Evolutionary conservation across 2,113 vertebrate genomes (phyloP), one percentile per base, ranked within the genome.

Genomic region (Tachycineta bicolor): DNA sequence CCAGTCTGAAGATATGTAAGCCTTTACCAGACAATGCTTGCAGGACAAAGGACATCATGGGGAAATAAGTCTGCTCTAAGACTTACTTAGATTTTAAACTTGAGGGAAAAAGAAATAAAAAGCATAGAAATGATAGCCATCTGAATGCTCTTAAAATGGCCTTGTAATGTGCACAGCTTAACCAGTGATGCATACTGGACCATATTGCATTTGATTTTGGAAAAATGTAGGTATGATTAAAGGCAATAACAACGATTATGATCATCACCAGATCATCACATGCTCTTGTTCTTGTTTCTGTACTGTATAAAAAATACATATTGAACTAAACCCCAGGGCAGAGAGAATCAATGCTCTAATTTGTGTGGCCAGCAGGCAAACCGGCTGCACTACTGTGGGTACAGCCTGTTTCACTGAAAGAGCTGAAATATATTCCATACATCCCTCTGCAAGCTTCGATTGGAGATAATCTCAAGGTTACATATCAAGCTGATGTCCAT

Each of bases 191-290:
- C 6, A 65, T 23, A 65, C 9, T 22, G 28, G 46, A 49, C 62
- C 3, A 3, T 17, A 74, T 2, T 2, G 0, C 1, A 0, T 39
- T 59, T 71, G 52, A 76, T 64, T 80, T 89, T 58, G 39, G 28
- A 86, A 88, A 90, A 86, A 53, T 28, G 9, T 67, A 55, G 10
- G 31, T 82, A 28, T 28, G 12, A 44, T 49, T 80, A 90, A 86
- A 90, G 63, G 28, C 15, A 60, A 31, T 83, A 83, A 53, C 8
- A 64, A 70, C 1, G 1, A 60, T 37, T 17, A 64, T 52, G 0
- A 28, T 73, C 2, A 14, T 39, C 24, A 56, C 20, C 29, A 60
- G 24, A 49, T 68, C 49, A 68, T 47, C 29, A 16, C 63, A 55
- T 11, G 20, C 9, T 65, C 41, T 69, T 43, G 11, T 41, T 34